Evolutionary conservation across 2,888 invertebrate species (phyloP).

Genomic region (Leucoptera coffeella): DNA sequence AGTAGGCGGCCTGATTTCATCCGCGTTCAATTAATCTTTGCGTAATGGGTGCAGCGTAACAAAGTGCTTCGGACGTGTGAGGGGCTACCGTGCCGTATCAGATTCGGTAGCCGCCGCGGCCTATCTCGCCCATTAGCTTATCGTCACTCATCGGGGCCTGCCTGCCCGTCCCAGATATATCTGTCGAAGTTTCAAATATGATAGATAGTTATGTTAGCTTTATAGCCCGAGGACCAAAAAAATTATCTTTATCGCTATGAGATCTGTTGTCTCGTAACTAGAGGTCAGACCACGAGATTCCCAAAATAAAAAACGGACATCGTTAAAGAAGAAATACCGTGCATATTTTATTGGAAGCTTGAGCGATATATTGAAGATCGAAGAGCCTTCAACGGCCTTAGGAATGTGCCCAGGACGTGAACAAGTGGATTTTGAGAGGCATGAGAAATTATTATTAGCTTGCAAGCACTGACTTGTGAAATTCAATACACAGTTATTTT

Average conservation of each 20-base stretch:
- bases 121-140: slow-evolving; percentile 7
- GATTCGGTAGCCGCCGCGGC: slow-evolving; percentile 8
- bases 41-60: no score
- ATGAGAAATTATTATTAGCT: no score
- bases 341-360: slow-evolving; percentile 13
- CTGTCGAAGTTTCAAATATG: slow-evolving; percentile 33
- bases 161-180: slow-evolving; percentile 20
- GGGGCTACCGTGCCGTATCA: slow-evolving; percentile 30
- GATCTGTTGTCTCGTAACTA: slow-evolving; percentile 26
- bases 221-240: slow-evolving; percentile 22
- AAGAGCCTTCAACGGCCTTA: no score
- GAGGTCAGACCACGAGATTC: slow-evolving; percentile 28
- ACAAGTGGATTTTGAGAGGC: no score
- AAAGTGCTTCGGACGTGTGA: slow-evolving; percentile 17
- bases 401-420: no score
- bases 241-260: slow-evolving; percentile 10
- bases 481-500: no score
- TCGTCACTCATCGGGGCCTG: slow-evolving; percentile 5
- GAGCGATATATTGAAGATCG: slow-evolving; percentile 3
- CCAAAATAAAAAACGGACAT: slow-evolving; percentile 13
- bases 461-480: no score
- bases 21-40: no score
- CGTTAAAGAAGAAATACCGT: slow-evolving; percentile 21
- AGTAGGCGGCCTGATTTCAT: no score
- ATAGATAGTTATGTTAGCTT: slow-evolving; percentile 31